A percentile compares a stretch with the other conserved stretches of the same genome.
Conservation (phyloP, 1,140 invertebrate species). For the Lysiphlebus fabarum region DNA sequence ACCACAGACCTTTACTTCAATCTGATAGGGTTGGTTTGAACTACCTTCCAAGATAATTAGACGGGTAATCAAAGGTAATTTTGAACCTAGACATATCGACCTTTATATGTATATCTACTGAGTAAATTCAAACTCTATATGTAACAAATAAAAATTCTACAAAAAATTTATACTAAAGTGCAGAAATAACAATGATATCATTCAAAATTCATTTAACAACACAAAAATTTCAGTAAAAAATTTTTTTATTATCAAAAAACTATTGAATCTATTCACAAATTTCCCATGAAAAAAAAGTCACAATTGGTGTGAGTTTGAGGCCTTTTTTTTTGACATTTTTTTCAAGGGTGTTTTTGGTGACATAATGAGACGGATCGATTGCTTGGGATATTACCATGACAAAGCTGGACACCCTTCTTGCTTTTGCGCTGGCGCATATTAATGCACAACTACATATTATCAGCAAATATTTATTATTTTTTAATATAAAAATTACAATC, state of each 20-base stretch:
- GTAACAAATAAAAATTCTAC: no score
- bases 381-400: slow-evolving; percentile 47
- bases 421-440: slow-evolving; percentile 28
- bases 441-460: slow-evolving; percentile 15
- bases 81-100: no score
- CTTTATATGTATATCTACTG: no score
- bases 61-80: slow-evolving; percentile 40
- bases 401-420: slow-evolving; percentile 41
- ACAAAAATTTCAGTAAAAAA: no score
- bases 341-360: slow-evolving; percentile 32
- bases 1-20: slow-evolving; percentile 40
- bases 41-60: slow-evolving; percentile 48
- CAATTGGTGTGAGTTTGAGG: slow-evolving; percentile 16
- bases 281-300: slow-evolving; percentile 41
- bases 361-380: slow-evolving; percentile 53
- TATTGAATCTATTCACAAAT: slow-evolving; percentile 7
- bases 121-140: no score
- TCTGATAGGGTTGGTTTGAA: slow-evolving; percentile 38
- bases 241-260: no score
- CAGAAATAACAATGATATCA: no score
- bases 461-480: neutral
- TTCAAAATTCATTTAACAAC: no score
- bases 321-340: slow-evolving; percentile 29
- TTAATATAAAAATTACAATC: no score
- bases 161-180: no score